Conservation (phyloP, 53 echinoderm and acorn worm species). For the Arbacia lixula region DNA sequence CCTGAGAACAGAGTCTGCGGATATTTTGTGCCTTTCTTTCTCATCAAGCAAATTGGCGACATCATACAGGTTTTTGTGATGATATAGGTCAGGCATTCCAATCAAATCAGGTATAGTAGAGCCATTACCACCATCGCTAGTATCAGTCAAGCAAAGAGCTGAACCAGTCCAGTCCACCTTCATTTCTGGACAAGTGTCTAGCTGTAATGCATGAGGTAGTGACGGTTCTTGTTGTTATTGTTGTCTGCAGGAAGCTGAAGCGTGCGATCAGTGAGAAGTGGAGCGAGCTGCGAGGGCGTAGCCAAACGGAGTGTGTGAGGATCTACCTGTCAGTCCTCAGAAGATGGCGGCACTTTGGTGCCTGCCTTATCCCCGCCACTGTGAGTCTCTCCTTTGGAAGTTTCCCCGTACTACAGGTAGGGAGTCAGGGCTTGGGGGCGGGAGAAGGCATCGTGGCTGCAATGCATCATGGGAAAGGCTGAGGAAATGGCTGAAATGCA, state of each 20-base stretch:
- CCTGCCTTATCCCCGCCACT: conserved; percentile 92
- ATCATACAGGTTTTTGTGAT: too few relatives aligned
- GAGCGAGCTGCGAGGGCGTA: conserved; percentile 78
- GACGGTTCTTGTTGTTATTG: not conserved
- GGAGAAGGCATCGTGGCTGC: conserved; percentile 33
- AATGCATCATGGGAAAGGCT: conserved; percentile 28
- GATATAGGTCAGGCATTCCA: too few relatives aligned
- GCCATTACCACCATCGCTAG: too few relatives aligned
- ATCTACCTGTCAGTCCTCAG: conserved; percentile 86
- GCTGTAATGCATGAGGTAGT: too few relatives aligned
- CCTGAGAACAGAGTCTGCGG: too few relatives aligned
- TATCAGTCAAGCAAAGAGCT: too few relatives aligned
- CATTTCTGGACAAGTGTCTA: too few relatives aligned
- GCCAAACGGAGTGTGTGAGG: conserved; percentile 76
- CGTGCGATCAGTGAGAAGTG: conserved; percentile 81
- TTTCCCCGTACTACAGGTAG: conserved; percentile 34
- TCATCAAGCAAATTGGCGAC: too few relatives aligned
- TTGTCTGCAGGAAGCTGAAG: conserved; percentile 65
- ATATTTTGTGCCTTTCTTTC: too few relatives aligned
- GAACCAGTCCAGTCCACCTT: too few relatives aligned
- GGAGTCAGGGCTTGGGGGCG: conserved; percentile 13
- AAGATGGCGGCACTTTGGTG: conserved; percentile 94
- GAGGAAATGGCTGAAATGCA: too few relatives aligned
- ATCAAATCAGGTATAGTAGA: too few relatives aligned
- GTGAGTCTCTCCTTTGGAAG: conserved; percentile 63